Percentiles rank a stretch among this genome's conserved stretches.
These are phyloP conservation scores for Poecilus cupreus DNA, from an alignment of 2,888 invertebrate species.

Conservation along the genomic window DNA sequence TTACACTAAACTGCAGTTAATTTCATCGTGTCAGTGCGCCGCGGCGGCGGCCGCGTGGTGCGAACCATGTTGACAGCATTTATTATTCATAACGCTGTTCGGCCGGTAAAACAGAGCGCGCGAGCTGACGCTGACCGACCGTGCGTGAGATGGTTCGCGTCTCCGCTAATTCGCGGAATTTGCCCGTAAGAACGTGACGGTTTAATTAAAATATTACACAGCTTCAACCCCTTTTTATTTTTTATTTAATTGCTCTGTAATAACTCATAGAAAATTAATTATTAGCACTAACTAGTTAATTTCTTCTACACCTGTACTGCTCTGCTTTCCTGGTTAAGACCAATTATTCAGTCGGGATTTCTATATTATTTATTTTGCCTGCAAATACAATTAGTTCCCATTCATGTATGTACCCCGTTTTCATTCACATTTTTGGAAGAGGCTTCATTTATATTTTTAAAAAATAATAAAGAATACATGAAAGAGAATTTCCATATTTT, in stretches of 20 bases:
- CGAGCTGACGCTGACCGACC: not conserved
- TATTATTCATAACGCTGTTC: constrained; percentile 56
- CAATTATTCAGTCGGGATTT: not conserved
- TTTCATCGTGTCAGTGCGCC: constrained; percentile 52
- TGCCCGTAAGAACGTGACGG: not conserved
- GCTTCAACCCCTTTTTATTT: not conserved
- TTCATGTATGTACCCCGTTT: too few relatives aligned
- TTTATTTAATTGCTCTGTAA: constrained; percentile 1
- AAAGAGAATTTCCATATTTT: too few relatives aligned
- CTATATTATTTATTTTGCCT: not conserved
- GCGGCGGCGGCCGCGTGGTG: constrained; percentile 23
- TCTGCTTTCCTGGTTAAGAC: not conserved
- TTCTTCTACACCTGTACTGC: not conserved
- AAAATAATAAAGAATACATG: too few relatives aligned
- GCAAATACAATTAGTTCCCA: too few relatives aligned
- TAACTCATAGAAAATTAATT: constrained; percentile 17
- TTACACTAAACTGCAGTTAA: constrained; percentile 60
- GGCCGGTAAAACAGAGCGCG: constrained; percentile 37
- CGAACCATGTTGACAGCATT: constrained; percentile 55
- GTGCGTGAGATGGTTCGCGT: constrained; percentile 3
- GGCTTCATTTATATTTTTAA: too few relatives aligned
- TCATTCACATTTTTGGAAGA: too few relatives aligned
- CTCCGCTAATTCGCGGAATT: constrained; percentile 3
- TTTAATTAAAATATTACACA: constrained; percentile 7
- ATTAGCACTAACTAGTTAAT: not conserved